Percentiles rank a stretch among this genome's conserved stretches.
Conservation (phyloP, 2,113 vertebrate genomes). For the Neopipo cinnamomea region DNA sequence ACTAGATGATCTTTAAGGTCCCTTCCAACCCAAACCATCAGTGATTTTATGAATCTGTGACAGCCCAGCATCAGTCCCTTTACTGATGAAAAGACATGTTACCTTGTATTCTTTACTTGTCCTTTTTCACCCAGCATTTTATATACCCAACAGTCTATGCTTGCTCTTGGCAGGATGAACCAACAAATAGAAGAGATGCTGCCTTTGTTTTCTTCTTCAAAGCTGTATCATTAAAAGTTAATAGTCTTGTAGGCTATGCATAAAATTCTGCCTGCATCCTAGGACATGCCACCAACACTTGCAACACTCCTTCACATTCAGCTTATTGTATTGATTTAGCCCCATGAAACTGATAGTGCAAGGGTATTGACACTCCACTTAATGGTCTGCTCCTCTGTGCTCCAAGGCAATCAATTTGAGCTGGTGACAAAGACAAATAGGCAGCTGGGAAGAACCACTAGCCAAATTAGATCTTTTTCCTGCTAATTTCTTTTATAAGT, state of each 20-base stretch:
- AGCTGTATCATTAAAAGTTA: neutral
- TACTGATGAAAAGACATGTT: neutral
- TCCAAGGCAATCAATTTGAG: constrained; percentile 13
- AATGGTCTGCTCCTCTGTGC: neutral
- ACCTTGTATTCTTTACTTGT: neutral
- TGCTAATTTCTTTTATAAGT: constrained; percentile 1
- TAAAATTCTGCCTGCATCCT: neutral
- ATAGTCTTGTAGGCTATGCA: neutral
- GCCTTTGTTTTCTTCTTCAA: neutral
- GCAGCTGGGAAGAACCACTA: neutral
- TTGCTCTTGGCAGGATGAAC: neutral
- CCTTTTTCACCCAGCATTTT: neutral
- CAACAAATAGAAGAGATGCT: neutral
- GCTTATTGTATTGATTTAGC: constrained; percentile 27
- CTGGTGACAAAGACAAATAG: constrained; percentile 25
- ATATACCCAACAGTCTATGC: neutral
- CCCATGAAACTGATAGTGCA: neutral
- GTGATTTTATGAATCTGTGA: neutral
- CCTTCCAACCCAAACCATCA: neutral
- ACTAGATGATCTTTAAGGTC: neutral
- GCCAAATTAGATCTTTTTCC: neutral
- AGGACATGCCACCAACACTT: neutral
- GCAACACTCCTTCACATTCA: neutral
- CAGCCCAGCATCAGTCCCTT: neutral
- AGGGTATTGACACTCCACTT: constrained; percentile 38